phyloP scores from a whole-genome alignment of 2,797 vertebrate genomes.

The Salmo trutta region DNA sequence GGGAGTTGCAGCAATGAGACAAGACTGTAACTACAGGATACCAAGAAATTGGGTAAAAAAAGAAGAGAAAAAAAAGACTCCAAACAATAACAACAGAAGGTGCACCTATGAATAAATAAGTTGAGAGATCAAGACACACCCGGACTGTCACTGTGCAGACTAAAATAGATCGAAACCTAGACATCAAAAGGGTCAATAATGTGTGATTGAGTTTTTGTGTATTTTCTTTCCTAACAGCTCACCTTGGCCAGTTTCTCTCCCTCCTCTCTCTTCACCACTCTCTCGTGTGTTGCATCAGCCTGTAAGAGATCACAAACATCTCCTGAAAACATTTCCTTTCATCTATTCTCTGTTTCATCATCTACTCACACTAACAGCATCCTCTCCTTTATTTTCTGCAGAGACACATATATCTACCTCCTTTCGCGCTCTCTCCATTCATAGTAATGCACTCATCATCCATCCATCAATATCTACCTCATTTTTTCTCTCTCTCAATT shows the following conservation, averaged over 20 bases:
- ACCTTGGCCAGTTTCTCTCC: constrained; percentile 95
- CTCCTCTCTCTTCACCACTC: constrained; percentile 88
- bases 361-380: not conserved
- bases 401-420: not conserved
- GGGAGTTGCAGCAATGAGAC: no score
- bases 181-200: not conserved
- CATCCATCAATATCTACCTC: not conserved
- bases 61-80: not conserved
- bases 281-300: constrained; percentile 88
- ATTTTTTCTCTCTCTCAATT: not conserved
- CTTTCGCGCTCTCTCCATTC: no score
- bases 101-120: constrained; percentile 38
- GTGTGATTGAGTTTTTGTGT: constrained; percentile 1
- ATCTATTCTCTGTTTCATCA: not conserved
- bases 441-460: not conserved
- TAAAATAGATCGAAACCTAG: not conserved
- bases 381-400: not conserved
- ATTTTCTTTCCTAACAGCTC: constrained; percentile 12
- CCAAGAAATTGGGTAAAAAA: no score
- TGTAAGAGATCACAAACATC: constrained; percentile 43
- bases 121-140: constrained; percentile 28
- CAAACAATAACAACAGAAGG: not conserved
- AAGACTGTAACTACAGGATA: no score
- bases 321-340: not conserved
- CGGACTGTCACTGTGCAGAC: not conserved